phyloP scores from a whole-genome alignment of 2,797 vertebrate genomes.

The Dicrostonyx torquatus region DNA sequence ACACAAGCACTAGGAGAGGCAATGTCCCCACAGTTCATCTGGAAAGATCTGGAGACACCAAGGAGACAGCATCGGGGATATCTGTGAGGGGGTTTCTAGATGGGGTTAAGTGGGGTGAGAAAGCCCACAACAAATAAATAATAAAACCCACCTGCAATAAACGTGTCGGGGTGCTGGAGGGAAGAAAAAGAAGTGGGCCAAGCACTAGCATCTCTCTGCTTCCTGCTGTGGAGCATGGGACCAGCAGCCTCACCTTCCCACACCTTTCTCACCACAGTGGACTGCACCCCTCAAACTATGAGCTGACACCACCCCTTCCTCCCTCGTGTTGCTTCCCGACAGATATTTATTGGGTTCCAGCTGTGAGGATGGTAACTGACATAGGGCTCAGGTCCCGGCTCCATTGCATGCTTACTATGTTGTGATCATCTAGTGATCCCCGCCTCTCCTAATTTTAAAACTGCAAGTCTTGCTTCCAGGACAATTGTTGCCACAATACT shows the following conservation, averaged over 20 bases:
- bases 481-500: background rate
- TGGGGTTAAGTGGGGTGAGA: background rate
- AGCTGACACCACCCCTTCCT: too few relatives aligned
- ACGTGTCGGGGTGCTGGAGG: background rate
- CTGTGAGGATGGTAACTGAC: background rate
- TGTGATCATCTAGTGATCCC: background rate
- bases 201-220: background rate
- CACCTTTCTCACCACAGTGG: background rate
- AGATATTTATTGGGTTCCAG: background rate
- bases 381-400: background rate
- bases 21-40: rapidly evolving
- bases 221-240: background rate
- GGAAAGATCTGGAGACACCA: background rate
- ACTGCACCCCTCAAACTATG: background rate
- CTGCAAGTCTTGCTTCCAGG: background rate
- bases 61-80: background rate
- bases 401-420: rapidly evolving
- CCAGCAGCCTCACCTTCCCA: background rate
- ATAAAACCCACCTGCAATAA: background rate
- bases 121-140: background rate
- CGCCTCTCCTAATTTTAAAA: background rate
- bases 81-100: background rate
- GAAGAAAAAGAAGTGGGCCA: background rate
- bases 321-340: too few relatives aligned
- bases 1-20: background rate